Conservation (phyloP, 1,140 invertebrate species). For the Drosophila sp. region DNA sequence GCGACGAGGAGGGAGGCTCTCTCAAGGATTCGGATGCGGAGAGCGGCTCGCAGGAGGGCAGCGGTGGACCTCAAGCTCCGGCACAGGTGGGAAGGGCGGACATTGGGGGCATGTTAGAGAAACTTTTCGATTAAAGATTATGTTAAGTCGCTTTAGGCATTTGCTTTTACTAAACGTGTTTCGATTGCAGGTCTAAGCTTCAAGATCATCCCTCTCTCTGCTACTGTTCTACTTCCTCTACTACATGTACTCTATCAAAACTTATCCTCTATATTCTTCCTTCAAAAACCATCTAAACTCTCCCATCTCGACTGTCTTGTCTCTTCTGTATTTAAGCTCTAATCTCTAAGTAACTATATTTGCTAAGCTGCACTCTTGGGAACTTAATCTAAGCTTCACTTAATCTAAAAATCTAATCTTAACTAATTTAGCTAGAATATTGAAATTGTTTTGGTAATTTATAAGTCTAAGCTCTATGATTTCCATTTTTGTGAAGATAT, state of each 20-base stretch:
- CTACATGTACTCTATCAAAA: constrained; percentile 58
- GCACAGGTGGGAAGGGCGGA: constrained; percentile 77
- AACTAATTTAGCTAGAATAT: constrained; percentile 79
- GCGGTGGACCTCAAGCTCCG: constrained; percentile 61
- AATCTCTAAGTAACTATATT: constrained; percentile 53
- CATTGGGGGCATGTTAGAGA: constrained; percentile 29
- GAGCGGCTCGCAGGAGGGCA: constrained; percentile 73
- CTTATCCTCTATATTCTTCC: constrained; percentile 57
- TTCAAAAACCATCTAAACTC: constrained; percentile 44
- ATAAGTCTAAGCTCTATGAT: constrained; percentile 35
- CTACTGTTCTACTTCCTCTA: constrained; percentile 44
- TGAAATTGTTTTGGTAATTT: constrained; percentile 72
- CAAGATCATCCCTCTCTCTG: constrained; percentile 42
- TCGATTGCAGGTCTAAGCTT: constrained; percentile 80
- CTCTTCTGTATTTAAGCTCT: constrained; percentile 61
- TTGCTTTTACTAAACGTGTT: constrained; percentile 66
- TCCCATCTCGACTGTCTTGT: constrained; percentile 64
- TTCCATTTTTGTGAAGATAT: constrained; percentile 48
- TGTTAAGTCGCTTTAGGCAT: constrained; percentile 25
- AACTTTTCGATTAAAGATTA: constrained; percentile 1
- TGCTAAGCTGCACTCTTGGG: constrained; percentile 49
- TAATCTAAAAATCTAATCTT: constrained; percentile 38
- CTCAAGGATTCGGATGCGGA: constrained; percentile 83
- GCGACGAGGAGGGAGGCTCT: constrained; percentile 81
- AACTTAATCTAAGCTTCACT: constrained; percentile 52